phyloP scores from a whole-genome alignment of 2,113 vertebrate genomes.

The Tautogolabrus adspersus region DNA sequence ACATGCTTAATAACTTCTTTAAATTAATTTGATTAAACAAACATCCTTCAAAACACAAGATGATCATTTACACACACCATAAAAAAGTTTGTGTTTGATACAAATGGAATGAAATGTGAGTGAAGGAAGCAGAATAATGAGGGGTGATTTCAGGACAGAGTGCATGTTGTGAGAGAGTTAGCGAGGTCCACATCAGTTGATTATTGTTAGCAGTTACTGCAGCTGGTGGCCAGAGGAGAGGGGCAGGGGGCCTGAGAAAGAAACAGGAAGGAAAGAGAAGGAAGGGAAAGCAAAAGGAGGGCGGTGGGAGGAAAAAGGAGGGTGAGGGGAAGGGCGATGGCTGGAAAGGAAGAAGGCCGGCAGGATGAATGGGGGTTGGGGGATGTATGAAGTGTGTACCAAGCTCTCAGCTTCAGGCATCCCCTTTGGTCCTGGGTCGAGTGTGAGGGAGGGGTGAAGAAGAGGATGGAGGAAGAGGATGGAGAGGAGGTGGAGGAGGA shows the following conservation, averaged over 20 bases:
- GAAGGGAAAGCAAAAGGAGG: not conserved
- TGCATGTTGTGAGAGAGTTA: conserved; percentile 1
- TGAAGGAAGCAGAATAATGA: conserved; percentile 3
- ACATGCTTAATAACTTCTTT: conserved; percentile 29
- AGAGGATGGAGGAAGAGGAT: conserved; percentile 69
- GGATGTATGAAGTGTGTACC: conserved; percentile 81
- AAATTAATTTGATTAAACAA: conserved; percentile 1
- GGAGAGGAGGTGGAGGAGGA: conserved; percentile 55
- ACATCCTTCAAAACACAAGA: conserved; percentile 9
- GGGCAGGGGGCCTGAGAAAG: conserved; percentile 21
- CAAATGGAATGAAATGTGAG: conserved; percentile 13
- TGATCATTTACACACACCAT: not conserved
- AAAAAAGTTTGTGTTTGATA: not conserved
- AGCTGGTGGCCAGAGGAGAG: conserved; percentile 10
- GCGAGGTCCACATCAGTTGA: conserved; percentile 22
- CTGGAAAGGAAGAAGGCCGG: conserved; percentile 69
- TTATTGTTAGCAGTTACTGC: conserved; percentile 45
- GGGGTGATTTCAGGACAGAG: conserved; percentile 14
- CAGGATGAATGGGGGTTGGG: conserved; percentile 15
- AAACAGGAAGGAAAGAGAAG: conserved; percentile 54
- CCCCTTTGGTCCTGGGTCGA: conserved; percentile 88
- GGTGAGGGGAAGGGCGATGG: conserved; percentile 78
- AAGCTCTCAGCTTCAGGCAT: conserved; percentile 85
- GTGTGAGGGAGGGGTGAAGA: conserved; percentile 83
- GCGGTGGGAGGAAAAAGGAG: conserved; percentile 49